A percentile compares a stretch with the other conserved stretches of the same genome.
Evolutionary conservation across 2,888 invertebrate genomes (phyloP).

Genomic region (Drosophila neonasuta): DNA sequence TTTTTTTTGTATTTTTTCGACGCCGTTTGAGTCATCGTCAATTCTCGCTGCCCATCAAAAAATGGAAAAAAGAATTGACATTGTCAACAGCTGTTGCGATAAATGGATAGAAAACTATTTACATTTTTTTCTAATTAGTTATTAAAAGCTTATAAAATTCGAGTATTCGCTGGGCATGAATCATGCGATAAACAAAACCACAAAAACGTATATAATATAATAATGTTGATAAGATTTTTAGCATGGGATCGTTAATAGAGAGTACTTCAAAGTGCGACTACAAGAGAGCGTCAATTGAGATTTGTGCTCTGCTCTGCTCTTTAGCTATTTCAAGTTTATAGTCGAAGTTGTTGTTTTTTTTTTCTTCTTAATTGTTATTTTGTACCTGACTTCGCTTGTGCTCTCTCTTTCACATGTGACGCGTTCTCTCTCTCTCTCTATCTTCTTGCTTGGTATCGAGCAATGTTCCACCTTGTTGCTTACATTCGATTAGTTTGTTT

Average conservation of each 20-base stretch:
- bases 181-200: slow-evolving; percentile 29
- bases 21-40: slow-evolving; percentile 65
- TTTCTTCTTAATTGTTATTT: not conserved
- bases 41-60: slow-evolving; percentile 29
- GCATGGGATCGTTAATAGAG: slow-evolving; percentile 11
- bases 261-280: slow-evolving; percentile 6
- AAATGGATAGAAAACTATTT: slow-evolving; percentile 50
- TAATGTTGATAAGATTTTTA: slow-evolving; percentile 42
- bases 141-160: slow-evolving; percentile 51
- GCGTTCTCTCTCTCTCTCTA: not conserved
- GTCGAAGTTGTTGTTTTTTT: slow-evolving; percentile 11
- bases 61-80: not conserved
- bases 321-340: slow-evolving; percentile 10
- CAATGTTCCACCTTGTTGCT: slow-evolving; percentile 14
- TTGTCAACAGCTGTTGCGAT: slow-evolving; percentile 14
- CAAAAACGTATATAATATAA: not conserved
- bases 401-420: not conserved
- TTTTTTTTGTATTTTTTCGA: not conserved
- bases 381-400: not conserved
- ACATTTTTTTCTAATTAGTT: slow-evolving; percentile 55
- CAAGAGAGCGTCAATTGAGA: slow-evolving; percentile 1
- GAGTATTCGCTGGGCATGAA: slow-evolving; percentile 21
- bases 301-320: slow-evolving; percentile 3
- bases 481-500: slow-evolving; percentile 12
- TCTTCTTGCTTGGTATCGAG: not conserved